These are phyloP conservation scores for Sebastes nivosus DNA, from an alignment of 2,797 vertebrate genomes.

Conservation along the genomic window DNA sequence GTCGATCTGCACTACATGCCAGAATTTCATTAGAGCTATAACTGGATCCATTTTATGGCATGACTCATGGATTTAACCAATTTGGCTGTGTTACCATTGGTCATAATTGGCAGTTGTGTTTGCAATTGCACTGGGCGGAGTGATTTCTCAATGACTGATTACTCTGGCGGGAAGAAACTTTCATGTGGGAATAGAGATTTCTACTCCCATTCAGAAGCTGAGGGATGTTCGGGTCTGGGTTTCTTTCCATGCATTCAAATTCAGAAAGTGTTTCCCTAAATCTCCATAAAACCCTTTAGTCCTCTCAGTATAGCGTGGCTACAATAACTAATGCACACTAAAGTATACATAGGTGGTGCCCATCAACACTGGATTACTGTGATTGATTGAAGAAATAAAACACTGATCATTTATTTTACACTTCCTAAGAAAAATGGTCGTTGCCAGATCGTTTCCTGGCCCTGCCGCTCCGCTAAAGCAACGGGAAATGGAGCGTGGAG, in stretches of 20 bases:
- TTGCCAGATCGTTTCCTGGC: constrained; percentile 65
- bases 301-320: constrained; percentile 2
- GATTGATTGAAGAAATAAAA: constrained; percentile 60
- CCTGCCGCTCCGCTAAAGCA: constrained; percentile 47
- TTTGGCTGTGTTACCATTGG: constrained; percentile 51
- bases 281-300: constrained; percentile 32
- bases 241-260: constrained; percentile 36
- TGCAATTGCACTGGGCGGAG: constrained; percentile 44
- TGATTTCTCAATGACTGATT: constrained; percentile 55
- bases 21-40: constrained; percentile 61
- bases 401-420: constrained; percentile 53
- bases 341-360: constrained; percentile 17
- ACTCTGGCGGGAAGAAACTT: constrained; percentile 46
- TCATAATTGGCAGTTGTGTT: constrained; percentile 64
- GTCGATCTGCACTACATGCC: constrained; percentile 51
- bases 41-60: constrained; percentile 63
- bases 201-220: constrained; percentile 19
- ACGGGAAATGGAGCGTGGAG: constrained; percentile 67
- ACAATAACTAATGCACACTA: constrained; percentile 26
- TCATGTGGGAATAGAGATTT: constrained; percentile 49
- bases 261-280: constrained; percentile 27
- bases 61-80: constrained; percentile 62
- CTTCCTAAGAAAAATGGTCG: constrained; percentile 44
- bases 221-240: constrained; percentile 14
- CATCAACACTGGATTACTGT: constrained; percentile 34